A percentile compares a stretch with the other conserved stretches of the same genome.
Conservation (phyloP, 2,888 invertebrate species). For the Mesochorus sp. region DNA sequence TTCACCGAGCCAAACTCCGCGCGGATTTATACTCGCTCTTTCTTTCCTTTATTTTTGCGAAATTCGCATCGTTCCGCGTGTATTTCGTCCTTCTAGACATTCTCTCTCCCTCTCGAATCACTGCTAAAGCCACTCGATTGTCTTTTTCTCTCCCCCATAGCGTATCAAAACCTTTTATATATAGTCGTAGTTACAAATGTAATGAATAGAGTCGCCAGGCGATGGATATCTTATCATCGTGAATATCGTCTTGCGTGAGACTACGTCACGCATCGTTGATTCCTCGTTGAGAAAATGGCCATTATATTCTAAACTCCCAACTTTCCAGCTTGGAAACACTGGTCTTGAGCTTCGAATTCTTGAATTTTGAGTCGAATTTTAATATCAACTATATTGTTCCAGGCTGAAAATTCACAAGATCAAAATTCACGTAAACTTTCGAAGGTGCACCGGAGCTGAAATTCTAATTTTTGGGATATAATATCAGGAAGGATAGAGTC, state of each 20-base stretch:
- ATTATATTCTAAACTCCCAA: conserved; percentile 28
- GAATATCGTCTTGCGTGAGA: conserved; percentile 38
- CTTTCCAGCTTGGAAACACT: conserved; percentile 20
- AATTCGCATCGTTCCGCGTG: conserved; percentile 9
- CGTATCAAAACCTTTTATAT: no score
- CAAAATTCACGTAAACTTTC: neutral
- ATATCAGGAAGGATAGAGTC: no score
- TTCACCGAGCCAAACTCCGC: neutral
- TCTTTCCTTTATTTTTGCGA: conserved; percentile 30
- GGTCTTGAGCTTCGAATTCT: neutral
- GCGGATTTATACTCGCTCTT: neutral
- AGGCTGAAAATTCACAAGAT: neutral
- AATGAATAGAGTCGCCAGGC: neutral
- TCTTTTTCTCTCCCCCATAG: neutral
- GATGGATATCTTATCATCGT: conserved; percentile 24
- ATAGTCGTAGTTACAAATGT: neutral
- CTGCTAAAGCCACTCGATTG: neutral
- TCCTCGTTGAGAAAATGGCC: neutral
- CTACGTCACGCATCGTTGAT: conserved; percentile 35
- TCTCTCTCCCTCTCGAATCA: neutral
- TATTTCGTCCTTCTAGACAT: neutral
- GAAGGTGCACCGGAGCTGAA: neutral
- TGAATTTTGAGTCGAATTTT: neutral
- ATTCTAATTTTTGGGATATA: no score
- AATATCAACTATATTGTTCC: no score